Base-by-base conservation (phyloP, 2,888 invertebrate species). In the Metallyticus violacea region DNA sequence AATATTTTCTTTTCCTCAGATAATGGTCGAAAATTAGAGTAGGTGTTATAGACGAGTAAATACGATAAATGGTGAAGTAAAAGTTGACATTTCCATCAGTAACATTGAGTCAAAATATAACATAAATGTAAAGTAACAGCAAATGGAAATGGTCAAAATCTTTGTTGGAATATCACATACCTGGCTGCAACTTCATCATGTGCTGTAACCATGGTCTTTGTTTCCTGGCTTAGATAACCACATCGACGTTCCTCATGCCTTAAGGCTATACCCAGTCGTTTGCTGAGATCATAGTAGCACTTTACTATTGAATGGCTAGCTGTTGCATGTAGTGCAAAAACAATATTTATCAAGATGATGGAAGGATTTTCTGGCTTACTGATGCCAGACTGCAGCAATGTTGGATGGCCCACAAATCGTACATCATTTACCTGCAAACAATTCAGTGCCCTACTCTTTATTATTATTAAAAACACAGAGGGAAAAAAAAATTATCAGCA, bases 351-450 rank as follows among this genome's bases (percentile, higher is more conserved):
- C 79, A 97, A 92, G 92, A 97, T 96, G 89, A 89, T 88, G 0
- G 95, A 94, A n/a, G 95, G 94, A 0, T 93, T 93, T 82, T 91
- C 92, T 89, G 94, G 94, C 4, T 62, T 62, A 91, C 87, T 87
- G 27, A 78, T 82, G 77, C 85, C 80, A 77, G 95, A 94, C 22
- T 95, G 95, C 85, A 97, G 93, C 29, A 96, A 91, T 1, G 97
- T 97, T 0, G 99, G 99, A 92, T 98, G 98, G 0, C 99, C 98
- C 15, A 99, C 97, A 92, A 99, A 99, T 80, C 98, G 93, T 0
- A 99, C 97, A 93, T 99, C 98, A 92, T 99, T 98, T 6, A 62
- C 40, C 40, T 62, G 22, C 1, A 40, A 40, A 40, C 22, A 62
- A 62, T 3, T 62, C 15, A 62, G 22, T 0, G 22, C n/a, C n/a